Evolutionary conservation across 2,113 vertebrate species (phyloP), one percentile per base, ranked within the genome.

Genomic region (Larimichthys crocea): DNA sequence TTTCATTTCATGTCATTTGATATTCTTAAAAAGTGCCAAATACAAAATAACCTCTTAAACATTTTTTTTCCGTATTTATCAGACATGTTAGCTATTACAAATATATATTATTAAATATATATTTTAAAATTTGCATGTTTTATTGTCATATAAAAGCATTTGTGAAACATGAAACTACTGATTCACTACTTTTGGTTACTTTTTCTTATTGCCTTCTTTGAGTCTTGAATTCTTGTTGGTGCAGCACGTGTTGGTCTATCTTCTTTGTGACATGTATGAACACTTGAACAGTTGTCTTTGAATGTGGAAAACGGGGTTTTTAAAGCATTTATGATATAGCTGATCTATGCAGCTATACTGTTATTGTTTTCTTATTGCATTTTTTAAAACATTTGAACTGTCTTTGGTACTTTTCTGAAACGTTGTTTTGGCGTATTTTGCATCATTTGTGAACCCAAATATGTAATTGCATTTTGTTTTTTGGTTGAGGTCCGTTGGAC

Each of bases 151-250:
- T 59, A 55, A 74, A 75, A 79, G 56, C 64, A 60, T 85, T 84
- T 87, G 74, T 89, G 81, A 88, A 91, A 86, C 76, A 84, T 17
- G 19, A 79, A 90, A 94, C 93, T 94, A 94, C 93, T 94, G 92
- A 94, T 72, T 79, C 1, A 10, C 9, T 72, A 24, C 29, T 50
- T 61, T 40, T 52, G 31, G 52, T 56, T 79, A 48, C 20, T 60
- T 83, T 80, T 70, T 49, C 29, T 69, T 59, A 4, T 20, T 82
- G 29, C 65, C 44, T 69, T 87, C 46, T 65, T 63, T 49, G 50
- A 68, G 48, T 63, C 20, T 74, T 76, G 60, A 76, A 48, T 52
- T 63, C 24, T 66, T 78, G 29, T 65, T 44, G 26, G 40, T 52
- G 44, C 49, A 75, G 62, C 79, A 78, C 40, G 19, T 55, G 50